Conservation (phyloP, 2,888 invertebrate species). For the Endotricha flammealis region DNA sequence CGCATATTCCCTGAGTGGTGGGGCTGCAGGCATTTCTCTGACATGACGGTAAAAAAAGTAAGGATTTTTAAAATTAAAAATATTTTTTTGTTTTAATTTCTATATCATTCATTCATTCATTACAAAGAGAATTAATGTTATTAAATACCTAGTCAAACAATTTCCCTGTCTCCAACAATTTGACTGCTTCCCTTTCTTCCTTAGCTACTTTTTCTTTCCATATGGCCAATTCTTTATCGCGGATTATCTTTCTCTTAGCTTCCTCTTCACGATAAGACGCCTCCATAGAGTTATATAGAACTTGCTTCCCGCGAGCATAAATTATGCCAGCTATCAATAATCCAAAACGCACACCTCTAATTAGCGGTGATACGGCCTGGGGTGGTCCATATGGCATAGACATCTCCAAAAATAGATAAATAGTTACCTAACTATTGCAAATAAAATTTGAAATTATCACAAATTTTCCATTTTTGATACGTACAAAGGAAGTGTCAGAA, state of each 20-base stretch:
- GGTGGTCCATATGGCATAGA: constrained; percentile 53
- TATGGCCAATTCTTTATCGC: constrained; percentile 44
- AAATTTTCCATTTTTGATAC: too few species aligned
- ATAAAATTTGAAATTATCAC: too few species aligned
- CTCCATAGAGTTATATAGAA: constrained; percentile 42
- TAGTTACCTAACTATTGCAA: too few species aligned
- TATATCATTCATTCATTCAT: too few species aligned
- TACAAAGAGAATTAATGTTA: too few species aligned
- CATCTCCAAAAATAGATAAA: too few species aligned
- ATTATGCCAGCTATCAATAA: constrained; percentile 55
- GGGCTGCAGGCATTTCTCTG: too few species aligned
- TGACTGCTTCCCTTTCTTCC: constrained; percentile 46
- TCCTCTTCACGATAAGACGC: constrained; percentile 38
- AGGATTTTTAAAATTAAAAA: too few species aligned
- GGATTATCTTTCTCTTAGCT: constrained; percentile 45
- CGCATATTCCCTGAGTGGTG: too few species aligned
- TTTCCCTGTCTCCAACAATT: constrained; percentile 49
- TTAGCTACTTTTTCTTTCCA: constrained; percentile 43
- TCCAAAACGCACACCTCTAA: constrained; percentile 51
- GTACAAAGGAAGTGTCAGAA: too few species aligned
- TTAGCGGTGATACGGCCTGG: constrained; percentile 57
- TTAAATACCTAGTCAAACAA: constrained; percentile 43
- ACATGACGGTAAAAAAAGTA: too few species aligned
- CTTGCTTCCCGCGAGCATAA: constrained; percentile 50
- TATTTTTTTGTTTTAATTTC: too few species aligned